A percentile compares a stretch with the other conserved stretches of the same genome.
These are phyloP conservation scores for Pherbina coryleti DNA, from an alignment of 2,888 invertebrate species.

Conservation along the genomic window DNA sequence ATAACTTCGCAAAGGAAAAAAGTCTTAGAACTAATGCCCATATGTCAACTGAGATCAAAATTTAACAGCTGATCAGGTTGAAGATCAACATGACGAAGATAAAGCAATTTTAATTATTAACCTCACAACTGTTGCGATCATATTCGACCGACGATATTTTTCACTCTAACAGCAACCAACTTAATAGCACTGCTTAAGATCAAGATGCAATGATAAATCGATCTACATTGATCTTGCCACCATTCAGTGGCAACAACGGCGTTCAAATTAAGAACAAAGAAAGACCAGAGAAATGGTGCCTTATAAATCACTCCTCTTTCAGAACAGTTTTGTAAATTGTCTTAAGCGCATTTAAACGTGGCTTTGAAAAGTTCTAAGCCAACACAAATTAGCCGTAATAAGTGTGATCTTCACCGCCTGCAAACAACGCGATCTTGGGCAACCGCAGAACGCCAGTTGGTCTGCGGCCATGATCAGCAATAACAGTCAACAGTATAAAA, in stretches of 20 bases:
- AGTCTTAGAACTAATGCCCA: neutral
- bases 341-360: constrained; percentile 29
- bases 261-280: neutral
- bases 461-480: neutral
- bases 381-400: constrained; percentile 38
- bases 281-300: constrained; percentile 26
- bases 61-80: neutral
- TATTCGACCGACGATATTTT: neutral
- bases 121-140: constrained; percentile 18
- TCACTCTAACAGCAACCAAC: neutral
- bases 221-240: constrained; percentile 38
- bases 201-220: constrained; percentile 41
- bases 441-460: constrained; percentile 25
- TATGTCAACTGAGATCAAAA: neutral
- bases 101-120: neutral
- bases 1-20: neutral
- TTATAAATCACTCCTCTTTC: constrained; percentile 44
- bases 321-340: neutral
- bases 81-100: constrained; percentile 1
- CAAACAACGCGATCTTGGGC: neutral
- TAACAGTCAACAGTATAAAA: constrained; percentile 12
- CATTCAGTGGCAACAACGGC: constrained; percentile 27
- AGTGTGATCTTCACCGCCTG: constrained; percentile 43
- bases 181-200: constrained; percentile 11
- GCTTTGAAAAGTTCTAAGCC: constrained; percentile 5